phyloP scores from a whole-genome alignment of 1,140 invertebrate species.

The Melipona quadrifasciata region DNA sequence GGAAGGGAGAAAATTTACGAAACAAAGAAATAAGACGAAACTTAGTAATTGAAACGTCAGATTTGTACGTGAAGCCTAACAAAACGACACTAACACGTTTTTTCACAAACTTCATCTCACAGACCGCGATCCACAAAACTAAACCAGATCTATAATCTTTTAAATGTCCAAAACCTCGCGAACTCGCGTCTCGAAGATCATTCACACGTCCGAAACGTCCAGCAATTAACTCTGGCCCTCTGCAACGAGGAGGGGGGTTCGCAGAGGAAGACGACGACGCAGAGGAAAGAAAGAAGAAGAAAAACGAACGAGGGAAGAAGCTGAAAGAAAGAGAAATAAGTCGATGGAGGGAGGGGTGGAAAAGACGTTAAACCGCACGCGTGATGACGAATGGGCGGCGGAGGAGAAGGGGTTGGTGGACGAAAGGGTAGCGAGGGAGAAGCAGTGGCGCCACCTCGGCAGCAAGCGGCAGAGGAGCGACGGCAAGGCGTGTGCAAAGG shows the following conservation, averaged over 20 bases:
- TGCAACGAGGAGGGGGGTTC: not conserved
- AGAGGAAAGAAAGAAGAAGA: not conserved
- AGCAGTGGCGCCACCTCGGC: conserved; percentile 76
- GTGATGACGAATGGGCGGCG: conserved; percentile 1
- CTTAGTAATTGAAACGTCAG: too few relatives aligned
- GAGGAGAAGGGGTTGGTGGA: not conserved
- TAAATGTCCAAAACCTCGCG: too few relatives aligned
- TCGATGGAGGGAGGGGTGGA: conserved; percentile 16
- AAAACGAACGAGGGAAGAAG: not conserved
- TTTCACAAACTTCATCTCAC: not conserved
- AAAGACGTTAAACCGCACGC: not conserved
- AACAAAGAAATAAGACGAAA: too few relatives aligned
- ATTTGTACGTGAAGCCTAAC: too few relatives aligned
- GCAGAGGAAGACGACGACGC: not conserved
- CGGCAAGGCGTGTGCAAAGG: conserved; percentile 54
- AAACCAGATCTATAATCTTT: too few relatives aligned
- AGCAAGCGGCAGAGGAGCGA: conserved; percentile 73
- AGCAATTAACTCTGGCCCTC: not conserved
- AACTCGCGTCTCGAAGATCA: not conserved
- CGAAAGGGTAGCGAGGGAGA: conserved; percentile 53
- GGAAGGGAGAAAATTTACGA: too few relatives aligned
- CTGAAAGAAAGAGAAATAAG: not conserved
- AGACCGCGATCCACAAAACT: too few relatives aligned
- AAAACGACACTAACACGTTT: too few relatives aligned
- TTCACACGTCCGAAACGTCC: not conserved